Conservation (phyloP, 2,797 vertebrate genomes). For the Gadopsis bispinosus region DNA sequence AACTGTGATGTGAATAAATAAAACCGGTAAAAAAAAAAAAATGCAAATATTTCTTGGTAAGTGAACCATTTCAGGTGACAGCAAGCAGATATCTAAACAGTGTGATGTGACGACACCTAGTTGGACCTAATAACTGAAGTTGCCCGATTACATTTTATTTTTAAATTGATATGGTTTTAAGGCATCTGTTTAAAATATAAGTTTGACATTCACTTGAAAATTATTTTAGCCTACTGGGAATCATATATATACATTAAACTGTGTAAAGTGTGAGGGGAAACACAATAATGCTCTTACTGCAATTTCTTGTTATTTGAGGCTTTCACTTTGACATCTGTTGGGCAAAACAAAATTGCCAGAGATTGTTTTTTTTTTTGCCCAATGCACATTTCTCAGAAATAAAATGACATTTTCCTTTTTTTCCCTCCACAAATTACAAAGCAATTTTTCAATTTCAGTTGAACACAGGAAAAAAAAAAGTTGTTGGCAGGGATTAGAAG, state of each 20-base stretch:
- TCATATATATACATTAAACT: slow-evolving; percentile 12
- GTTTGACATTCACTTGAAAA: slow-evolving; percentile 1
- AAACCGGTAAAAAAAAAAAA: not conserved
- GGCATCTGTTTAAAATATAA: slow-evolving; percentile 9
- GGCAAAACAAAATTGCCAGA: slow-evolving; percentile 37
- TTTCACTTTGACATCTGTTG: slow-evolving; percentile 43
- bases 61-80: not conserved
- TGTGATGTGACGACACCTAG: not conserved
- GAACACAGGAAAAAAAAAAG: slow-evolving; percentile 8
- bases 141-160: not conserved
- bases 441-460: slow-evolving; percentile 60
- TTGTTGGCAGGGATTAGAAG: slow-evolving; percentile 18
- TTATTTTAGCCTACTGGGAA: slow-evolving; percentile 15
- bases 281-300: slow-evolving; percentile 12
- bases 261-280: not conserved
- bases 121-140: not conserved
- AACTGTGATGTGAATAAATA: slow-evolving; percentile 17
- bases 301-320: slow-evolving; percentile 30
- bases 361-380: slow-evolving; percentile 38
- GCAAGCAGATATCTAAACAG: not conserved
- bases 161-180: slow-evolving; percentile 1
- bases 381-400: slow-evolving; percentile 37
- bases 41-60: not conserved
- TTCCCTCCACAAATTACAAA: slow-evolving; percentile 44
- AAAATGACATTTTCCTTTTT: slow-evolving; percentile 44